Evolutionary conservation across 2,888 invertebrate genomes (phyloP), one percentile per base, ranked within the genome.

Genomic region (Creontiades dilutus): DNA sequence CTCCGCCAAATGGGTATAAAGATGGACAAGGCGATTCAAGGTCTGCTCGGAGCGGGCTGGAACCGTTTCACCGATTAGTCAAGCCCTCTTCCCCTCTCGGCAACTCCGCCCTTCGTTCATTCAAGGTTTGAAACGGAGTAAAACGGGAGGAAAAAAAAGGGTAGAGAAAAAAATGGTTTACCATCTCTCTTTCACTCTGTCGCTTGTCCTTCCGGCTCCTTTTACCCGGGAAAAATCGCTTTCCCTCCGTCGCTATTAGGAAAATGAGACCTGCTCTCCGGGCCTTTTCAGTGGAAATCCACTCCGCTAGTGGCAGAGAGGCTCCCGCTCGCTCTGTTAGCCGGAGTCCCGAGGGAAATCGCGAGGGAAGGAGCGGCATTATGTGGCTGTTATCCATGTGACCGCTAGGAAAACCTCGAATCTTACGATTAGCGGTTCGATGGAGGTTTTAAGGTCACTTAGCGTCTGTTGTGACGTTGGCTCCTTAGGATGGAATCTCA

Each of bases 231-330:
- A 37, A 61, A 61, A 61, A 61, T 61, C 61, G 61, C 61, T 61
- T 61, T 61, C 61, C 61, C 61, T 61, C 61, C 52, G 52, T 52
- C 52, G 61, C 61, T 61, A 61, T 61, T 61, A 61, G 61, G 61
- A 61, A 61, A 61, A 61, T 61, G 61, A 61, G 61, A 19, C 16
- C 52, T 16, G 52, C 52, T 11, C 52, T n/a, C n/a, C n/a, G n/a
- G 61, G 61, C 61, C 61, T 61, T 61, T 61, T 61, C 61, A 61
- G 61, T 19, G 61, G 61, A 61, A 52, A 52, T 52, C 52, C 52
- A 52, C 52, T 52, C 52, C 2, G 11, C 52, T 52, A 1, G 3
- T 52, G 52, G 5, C 52, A n/a, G n/a, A n/a, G n/a, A 7, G 3
- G 37, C 37, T 37, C 37, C 37, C 7, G 7, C 37, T 37, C 37